Base-by-base conservation (phyloP, 2,888 invertebrate genomes). In the Theretra japonica region DNA sequence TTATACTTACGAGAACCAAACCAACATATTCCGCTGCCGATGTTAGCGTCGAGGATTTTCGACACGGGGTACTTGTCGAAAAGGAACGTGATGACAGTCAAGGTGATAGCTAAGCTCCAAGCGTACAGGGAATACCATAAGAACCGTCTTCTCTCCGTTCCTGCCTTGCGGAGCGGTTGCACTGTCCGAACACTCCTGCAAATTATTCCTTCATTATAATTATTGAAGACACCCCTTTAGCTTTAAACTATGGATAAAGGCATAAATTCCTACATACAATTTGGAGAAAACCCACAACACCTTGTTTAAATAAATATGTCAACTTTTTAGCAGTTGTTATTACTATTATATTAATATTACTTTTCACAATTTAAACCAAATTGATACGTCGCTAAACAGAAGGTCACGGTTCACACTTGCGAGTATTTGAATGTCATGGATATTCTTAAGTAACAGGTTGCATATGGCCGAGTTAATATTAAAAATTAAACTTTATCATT, bases 101-200 rank as follows among this genome's bases (percentile, higher is more conserved):
- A 84, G 0, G 95, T 53, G 4, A 95, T 82, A 0, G 97, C 95
- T 15, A 96, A 80, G 4, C 96, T 96, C 97, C 97, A 97, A 1
- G 97, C 97, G 84, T 97, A 97, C 1, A 96, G 62, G 0, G 96
- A 96, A 85, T 97, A 97, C 82, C 94, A 91, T 3, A 96, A 72
- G 83, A 97, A 96, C 73, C 95, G 95, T 68, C 95, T 95, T 50
- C 92, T 82, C 74, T 95, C 95, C 1, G 94, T 90, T 65, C 86
- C 87, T 25, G 90, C 86, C 76, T 91, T 93, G 75, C 91, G 88
- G 79, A 94, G 83, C 1, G 92, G 89, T 75, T 94, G 93, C 41
- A 94, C 90, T 7, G 93, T 91, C 25, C 95, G 91, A 58, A 95
- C 88, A 70, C 93, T 95, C 82, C 95, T 95, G 81, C 21, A 30